phyloP scores from a whole-genome alignment of 2,888 invertebrate species.

The Proisotoma minuta region DNA sequence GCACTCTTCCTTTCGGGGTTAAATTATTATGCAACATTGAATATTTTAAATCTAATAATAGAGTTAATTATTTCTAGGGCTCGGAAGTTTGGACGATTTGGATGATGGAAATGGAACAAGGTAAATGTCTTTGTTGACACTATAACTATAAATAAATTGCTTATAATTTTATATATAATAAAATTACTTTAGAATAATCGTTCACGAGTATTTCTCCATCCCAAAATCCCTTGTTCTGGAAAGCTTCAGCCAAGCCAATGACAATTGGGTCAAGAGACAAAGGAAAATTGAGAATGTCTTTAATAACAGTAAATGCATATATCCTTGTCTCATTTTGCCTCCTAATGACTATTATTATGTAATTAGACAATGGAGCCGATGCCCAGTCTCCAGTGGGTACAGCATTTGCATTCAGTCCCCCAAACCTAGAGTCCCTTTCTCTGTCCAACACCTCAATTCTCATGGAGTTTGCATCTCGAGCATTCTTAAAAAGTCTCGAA shows the following conservation, averaged over 20 bases:
- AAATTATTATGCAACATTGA: too few relatives aligned
- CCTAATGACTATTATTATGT: too few relatives aligned
- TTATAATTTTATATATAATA: not conserved
- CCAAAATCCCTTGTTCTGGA: constrained; percentile 60
- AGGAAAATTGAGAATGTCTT: constrained; percentile 77
- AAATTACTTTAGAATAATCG: not conserved
- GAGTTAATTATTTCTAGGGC: too few relatives aligned
- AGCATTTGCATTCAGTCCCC: constrained; percentile 84
- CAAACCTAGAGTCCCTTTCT: constrained; percentile 74
- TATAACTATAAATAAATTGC: too few relatives aligned
- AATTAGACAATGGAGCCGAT: constrained; percentile 73
- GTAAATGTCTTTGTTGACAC: too few relatives aligned
- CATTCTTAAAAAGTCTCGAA: constrained; percentile 67
- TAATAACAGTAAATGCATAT: constrained; percentile 60
- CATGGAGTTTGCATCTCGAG: constrained; percentile 79
- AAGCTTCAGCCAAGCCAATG: constrained; percentile 73
- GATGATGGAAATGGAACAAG: too few relatives aligned
- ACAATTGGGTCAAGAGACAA: constrained; percentile 68
- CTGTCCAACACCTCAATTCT: constrained; percentile 80
- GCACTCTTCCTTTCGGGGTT: not conserved
- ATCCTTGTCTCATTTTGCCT: not conserved
- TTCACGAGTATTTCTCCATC: constrained; percentile 23
- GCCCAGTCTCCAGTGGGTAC: constrained; percentile 80
- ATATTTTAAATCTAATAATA: too few relatives aligned
- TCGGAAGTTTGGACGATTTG: too few relatives aligned